phyloP scores from a whole-genome alignment of 2,888 invertebrate genomes.

The Leptinotarsa tumamoca region DNA sequence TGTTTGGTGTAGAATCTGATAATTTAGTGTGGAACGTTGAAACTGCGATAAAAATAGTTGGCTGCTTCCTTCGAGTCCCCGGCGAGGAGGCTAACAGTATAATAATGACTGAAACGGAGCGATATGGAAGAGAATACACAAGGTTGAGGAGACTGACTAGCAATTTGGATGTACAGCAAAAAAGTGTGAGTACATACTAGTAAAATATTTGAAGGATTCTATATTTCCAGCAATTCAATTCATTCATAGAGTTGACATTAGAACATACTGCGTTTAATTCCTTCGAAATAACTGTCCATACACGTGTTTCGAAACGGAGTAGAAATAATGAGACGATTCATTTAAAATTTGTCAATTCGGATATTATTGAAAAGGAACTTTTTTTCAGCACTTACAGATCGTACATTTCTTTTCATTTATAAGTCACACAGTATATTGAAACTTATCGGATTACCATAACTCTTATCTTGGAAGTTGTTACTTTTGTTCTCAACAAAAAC shows the following conservation, averaged over 20 bases:
- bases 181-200: conserved; percentile 72
- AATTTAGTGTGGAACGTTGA: conserved; percentile 3
- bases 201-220: neutral
- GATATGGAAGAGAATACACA: conserved; percentile 78
- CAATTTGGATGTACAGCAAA: conserved; percentile 75
- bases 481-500: no score
- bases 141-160: conserved; percentile 77
- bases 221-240: no score
- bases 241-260: neutral
- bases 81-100: conserved; percentile 8
- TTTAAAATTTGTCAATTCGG: no score
- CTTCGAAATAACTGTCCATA: neutral
- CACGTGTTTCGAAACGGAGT: no score
- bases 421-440: no score
- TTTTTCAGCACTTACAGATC: no score
- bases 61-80: conserved; percentile 9
- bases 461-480: no score
- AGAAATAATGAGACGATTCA: no score
- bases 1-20: conserved; percentile 25
- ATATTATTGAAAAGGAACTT: no score
- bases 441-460: no score
- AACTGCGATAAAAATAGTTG: conserved; percentile 32
- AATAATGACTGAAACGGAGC: conserved; percentile 53
- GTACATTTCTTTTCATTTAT: no score
- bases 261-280: neutral